These are phyloP conservation scores for Sigmodon hispidus DNA, from an alignment of 2,113 vertebrate genomes.

Conservation along the genomic window DNA sequence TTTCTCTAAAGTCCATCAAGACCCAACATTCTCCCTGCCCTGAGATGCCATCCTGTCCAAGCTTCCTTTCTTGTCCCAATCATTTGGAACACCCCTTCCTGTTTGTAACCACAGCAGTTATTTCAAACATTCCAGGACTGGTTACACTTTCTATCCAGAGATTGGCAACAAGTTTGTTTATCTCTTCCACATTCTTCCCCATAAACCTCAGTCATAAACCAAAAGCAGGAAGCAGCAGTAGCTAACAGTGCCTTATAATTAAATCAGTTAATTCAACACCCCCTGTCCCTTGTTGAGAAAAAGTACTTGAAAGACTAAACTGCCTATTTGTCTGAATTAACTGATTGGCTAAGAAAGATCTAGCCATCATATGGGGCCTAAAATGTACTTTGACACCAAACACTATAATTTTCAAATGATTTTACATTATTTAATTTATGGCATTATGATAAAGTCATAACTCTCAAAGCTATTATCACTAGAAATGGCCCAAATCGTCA, in stretches of 20 bases:
- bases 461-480: constrained; percentile 58
- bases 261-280: not conserved
- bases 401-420: constrained; percentile 65
- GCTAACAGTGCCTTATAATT: not conserved
- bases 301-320: not conserved
- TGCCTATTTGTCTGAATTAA: constrained; percentile 34
- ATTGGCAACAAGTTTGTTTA: not conserved
- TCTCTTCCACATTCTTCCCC: not conserved
- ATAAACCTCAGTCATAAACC: not conserved
- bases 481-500: constrained; percentile 60
- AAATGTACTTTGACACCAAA: constrained; percentile 23
- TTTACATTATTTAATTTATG: constrained; percentile 62
- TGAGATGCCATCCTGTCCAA: not conserved
- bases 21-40: not conserved
- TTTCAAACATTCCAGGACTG: not conserved
- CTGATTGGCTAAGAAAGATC: constrained; percentile 23
- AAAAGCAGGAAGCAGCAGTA: not conserved
- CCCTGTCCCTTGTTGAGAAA: not conserved
- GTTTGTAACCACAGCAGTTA: not conserved
- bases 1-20: not conserved
- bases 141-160: not conserved
- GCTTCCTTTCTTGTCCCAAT: not conserved
- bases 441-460: constrained; percentile 43
- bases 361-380: not conserved
- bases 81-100: not conserved